phyloP scores from a whole-genome alignment of 1,140 invertebrate genomes.

The Dendrolimus punctatus region DNA sequence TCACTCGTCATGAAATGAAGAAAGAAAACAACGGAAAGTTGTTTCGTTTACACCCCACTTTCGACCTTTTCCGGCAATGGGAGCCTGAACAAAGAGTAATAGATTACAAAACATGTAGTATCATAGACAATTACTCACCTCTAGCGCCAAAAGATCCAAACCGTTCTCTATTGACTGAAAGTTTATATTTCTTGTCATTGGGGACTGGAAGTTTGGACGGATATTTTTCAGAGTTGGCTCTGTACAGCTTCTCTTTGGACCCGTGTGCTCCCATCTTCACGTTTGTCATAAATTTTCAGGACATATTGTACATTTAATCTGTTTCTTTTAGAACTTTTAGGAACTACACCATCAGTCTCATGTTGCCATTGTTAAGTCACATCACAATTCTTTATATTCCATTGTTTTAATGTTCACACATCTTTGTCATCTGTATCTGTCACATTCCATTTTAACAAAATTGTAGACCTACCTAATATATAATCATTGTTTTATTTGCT shows the following conservation, averaged over 20 bases:
- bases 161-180: conserved; percentile 67
- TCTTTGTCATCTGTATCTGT: conserved; percentile 12
- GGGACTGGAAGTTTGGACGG: conserved; percentile 64
- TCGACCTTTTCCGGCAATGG: too few species aligned
- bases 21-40: too few species aligned
- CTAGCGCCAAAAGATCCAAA: conserved; percentile 74
- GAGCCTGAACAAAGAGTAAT: too few species aligned
- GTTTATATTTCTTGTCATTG: conserved; percentile 68
- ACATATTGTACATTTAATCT: conserved; percentile 21
- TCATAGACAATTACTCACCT: conserved; percentile 40
- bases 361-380: conserved; percentile 23
- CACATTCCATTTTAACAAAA: background rate
- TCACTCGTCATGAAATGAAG: too few species aligned
- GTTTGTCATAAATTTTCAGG: conserved; percentile 44
- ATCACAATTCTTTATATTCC: conserved; percentile 20
- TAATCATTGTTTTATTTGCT: too few species aligned
- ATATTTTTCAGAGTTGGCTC: conserved; percentile 73
- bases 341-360: conserved; percentile 19
- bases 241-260: conserved; percentile 78
- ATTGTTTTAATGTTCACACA: conserved; percentile 5
- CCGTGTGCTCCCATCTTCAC: conserved; percentile 78
- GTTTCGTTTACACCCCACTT: too few species aligned
- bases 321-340: conserved; percentile 11
- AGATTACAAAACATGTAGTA: background rate
- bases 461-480: too few species aligned